A percentile compares a stretch with the other conserved stretches of the same genome.
phyloP scores from a whole-genome alignment of 2,113 vertebrate species.

The Psettodes erumei region DNA sequence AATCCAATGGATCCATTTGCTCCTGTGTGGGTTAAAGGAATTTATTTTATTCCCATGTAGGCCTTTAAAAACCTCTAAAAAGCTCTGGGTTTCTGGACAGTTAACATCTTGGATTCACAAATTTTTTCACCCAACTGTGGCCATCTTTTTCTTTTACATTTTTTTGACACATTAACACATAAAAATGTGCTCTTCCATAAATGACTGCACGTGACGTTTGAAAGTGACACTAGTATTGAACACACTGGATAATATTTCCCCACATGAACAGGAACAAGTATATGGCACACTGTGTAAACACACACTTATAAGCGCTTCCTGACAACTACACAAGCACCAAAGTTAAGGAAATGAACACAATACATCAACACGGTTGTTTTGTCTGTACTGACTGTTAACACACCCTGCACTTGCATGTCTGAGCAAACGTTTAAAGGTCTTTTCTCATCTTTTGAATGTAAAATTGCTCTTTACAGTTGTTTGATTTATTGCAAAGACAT shows the following conservation, averaged over 20 bases:
- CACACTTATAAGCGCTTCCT: neutral
- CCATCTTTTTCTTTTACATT: neutral
- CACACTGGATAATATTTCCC: neutral
- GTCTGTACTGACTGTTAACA: neutral
- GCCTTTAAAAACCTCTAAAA: conserved; percentile 17
- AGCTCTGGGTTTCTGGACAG: neutral
- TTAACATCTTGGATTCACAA: conserved; percentile 17
- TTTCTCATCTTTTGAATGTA: neutral
- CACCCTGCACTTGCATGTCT: neutral
- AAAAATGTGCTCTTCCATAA: no score
- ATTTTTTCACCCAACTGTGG: neutral
- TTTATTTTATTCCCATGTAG: conserved; percentile 1
- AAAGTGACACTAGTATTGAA: neutral
- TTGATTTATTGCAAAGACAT: conserved; percentile 31
- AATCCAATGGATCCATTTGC: conserved; percentile 9
- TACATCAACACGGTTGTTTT: neutral
- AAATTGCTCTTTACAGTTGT: neutral
- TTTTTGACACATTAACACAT: no score
- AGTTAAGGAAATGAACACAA: neutral
- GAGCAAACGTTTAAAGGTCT: neutral
- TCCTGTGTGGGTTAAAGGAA: neutral
- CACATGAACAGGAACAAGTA: neutral
- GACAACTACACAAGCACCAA: neutral
- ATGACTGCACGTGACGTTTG: no score
- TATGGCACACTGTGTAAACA: neutral